These are phyloP conservation scores for human DNA, from an alignment of 2,113 vertebrate genomes.

Conservation along the genomic window DNA sequence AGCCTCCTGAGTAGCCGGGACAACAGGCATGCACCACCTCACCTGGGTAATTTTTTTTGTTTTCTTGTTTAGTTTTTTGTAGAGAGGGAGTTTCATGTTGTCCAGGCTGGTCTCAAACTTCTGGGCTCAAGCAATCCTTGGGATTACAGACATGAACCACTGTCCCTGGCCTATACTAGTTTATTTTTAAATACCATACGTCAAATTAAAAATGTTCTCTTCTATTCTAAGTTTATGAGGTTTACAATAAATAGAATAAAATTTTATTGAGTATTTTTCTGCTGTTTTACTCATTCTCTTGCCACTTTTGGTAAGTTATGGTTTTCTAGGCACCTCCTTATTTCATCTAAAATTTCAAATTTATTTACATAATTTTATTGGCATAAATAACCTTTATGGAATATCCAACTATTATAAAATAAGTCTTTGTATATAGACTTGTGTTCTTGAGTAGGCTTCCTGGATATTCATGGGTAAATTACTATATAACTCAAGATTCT, in stretches of 20 bases:
- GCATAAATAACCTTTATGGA: neutral
- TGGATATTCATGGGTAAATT: neutral
- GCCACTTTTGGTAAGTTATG: neutral
- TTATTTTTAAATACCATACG: neutral
- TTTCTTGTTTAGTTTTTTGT: too few relatives aligned
- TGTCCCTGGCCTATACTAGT: too few relatives aligned
- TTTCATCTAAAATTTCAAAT: neutral
- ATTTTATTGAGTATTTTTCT: neutral
- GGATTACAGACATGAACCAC: too few relatives aligned
- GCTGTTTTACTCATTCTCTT: neutral
- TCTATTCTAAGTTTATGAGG: neutral
- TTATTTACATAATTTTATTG: neutral
- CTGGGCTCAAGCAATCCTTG: too few relatives aligned
- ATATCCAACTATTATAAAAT: neutral
- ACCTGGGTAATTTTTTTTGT: too few relatives aligned
- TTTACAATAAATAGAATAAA: neutral
- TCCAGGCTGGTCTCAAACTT: too few relatives aligned
- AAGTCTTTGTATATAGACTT: neutral
- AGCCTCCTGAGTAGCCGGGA: too few relatives aligned
- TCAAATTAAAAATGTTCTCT: neutral
- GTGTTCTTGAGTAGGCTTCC: neutral
- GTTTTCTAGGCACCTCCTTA: neutral
- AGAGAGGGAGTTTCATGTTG: too few relatives aligned
- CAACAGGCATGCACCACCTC: too few relatives aligned
- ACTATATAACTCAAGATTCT: neutral